Percentiles rank a stretch among this genome's conserved stretches.
Conservation (phyloP, 2,797 vertebrate species). For the Oceanodroma leucorhoa region DNA sequence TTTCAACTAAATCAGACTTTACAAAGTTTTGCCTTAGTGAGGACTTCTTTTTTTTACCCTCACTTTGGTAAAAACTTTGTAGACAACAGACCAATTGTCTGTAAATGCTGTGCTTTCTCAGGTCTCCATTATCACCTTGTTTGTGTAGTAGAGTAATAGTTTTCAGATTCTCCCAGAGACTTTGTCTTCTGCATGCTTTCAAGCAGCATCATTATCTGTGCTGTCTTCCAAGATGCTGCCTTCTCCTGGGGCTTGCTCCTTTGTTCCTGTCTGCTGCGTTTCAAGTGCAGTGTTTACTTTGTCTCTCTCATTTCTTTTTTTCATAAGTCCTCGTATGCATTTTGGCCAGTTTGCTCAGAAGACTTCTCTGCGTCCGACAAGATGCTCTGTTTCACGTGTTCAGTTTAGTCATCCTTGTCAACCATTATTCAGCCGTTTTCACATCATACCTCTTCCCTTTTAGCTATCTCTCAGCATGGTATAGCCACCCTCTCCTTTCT, state of each 20-base stretch:
- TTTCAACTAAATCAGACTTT: slow-evolving; percentile 62
- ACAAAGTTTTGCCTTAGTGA: slow-evolving; percentile 77
- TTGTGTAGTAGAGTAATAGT: slow-evolving; percentile 60
- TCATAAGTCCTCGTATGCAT: not conserved
- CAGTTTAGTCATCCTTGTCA: not conserved
- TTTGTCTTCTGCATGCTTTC: slow-evolving; percentile 71
- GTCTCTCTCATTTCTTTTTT: slow-evolving; percentile 29
- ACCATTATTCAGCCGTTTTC: slow-evolving; percentile 17
- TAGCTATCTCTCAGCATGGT: slow-evolving; percentile 32
- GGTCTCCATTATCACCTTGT: slow-evolving; percentile 64
- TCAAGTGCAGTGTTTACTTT: slow-evolving; percentile 53
- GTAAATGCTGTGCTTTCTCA: slow-evolving; percentile 65
- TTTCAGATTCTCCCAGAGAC: slow-evolving; percentile 9
- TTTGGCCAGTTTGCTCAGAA: slow-evolving; percentile 41
- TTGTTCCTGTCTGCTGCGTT: slow-evolving; percentile 43
- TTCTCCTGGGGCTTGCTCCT: slow-evolving; percentile 56
- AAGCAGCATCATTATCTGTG: slow-evolving; percentile 55
- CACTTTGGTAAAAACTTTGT: slow-evolving; percentile 77
- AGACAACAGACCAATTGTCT: slow-evolving; percentile 40
- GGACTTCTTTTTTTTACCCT: slow-evolving; percentile 43
- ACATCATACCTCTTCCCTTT: slow-evolving; percentile 31
- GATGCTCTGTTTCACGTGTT: not conserved
- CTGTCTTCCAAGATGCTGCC: slow-evolving; percentile 60
- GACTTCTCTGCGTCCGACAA: not conserved
- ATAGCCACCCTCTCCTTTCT: not conserved